phyloP scores from a whole-genome alignment of 64 coral and sea anemone species.

The Montipora cactus region DNA sequence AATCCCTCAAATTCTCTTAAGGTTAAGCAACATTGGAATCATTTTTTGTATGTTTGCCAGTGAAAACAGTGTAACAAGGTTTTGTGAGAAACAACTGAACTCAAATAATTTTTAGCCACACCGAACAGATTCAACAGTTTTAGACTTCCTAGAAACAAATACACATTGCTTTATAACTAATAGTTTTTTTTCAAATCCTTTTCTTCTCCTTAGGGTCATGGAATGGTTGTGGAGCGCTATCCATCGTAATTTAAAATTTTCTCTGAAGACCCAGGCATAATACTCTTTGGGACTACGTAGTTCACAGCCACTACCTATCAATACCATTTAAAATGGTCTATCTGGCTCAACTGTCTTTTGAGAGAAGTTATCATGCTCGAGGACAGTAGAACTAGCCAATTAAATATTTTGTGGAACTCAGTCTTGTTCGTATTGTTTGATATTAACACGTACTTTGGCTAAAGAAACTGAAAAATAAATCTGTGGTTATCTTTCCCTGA shows the following conservation, averaged over 20 bases:
- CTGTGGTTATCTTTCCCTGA: neutral
- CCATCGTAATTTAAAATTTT: slow-evolving; percentile 42
- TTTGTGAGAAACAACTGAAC: too few species aligned
- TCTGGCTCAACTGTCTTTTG: neutral
- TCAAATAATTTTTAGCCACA: neutral
- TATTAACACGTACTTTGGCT: neutral
- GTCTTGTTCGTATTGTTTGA: neutral
- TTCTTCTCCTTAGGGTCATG: slow-evolving; percentile 53
- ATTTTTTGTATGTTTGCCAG: too few species aligned
- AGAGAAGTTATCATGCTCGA: neutral
- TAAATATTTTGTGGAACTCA: neutral
- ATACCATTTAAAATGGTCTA: neutral
- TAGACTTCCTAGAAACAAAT: too few species aligned
- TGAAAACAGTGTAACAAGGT: too few species aligned
- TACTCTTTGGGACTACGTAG: neutral
- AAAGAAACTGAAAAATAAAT: slow-evolving; percentile 13
- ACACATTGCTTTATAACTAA: too few species aligned
- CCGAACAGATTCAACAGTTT: too few species aligned
- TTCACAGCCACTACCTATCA: too few species aligned
- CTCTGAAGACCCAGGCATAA: slow-evolving; percentile 8
- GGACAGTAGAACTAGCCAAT: neutral
- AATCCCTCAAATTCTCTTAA: too few species aligned
- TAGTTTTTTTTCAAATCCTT: neutral
- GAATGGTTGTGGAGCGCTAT: slow-evolving; percentile 72
- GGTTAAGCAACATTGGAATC: too few species aligned